Base-by-base conservation (phyloP, 2,113 vertebrate species). In the Xiphophorus hellerii region DNA sequence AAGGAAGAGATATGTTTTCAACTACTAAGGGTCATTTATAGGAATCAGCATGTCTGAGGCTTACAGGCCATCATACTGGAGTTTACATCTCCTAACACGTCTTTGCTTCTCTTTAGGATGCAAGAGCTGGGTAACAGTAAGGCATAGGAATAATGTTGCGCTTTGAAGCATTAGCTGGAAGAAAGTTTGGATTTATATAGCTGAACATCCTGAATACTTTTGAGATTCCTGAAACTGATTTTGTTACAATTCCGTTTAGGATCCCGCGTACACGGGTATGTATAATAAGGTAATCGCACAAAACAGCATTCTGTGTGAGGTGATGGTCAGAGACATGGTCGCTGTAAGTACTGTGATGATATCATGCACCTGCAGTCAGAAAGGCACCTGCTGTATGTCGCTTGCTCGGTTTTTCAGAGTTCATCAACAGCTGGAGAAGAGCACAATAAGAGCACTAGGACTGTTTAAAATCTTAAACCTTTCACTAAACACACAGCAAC, bases 361-460 rank as follows among this genome's bases (percentile, higher is more conserved):
- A 84, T 82, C 77, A 85, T 86, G 79, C 77, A 82, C 77, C 87
- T 90, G 82, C 76, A 73, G 75, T 90, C 74, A 71, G 48, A 90
- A 90, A 92, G 90, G 93, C 90, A 93, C 90, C 92, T 78, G 73
- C 86, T 85, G 74, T 83, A 79, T 82, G 80, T 82, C 64, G 77
- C 76, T 63, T 58, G 33, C 51, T 28, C 20, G 31, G 35, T 64
- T 82, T 58, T 25, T n/a, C 51, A 58, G 44, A 20, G 14, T 48
- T 20, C 76, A 42, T 73, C 62, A 62, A 42, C 28, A 62, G 44
- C 58, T 54, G 60, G 17, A 77, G 51, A 75, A 12, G 15, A 51
- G 48, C 17, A 48, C 44, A 48, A 60, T n/a, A 54, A 66, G 64
- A 74, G 54, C 80, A 29, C 65, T 73, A 67, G 58, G 4, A n/a